Conservation (phyloP, 2,797 vertebrate species). For the Mastacembelus armatus region DNA sequence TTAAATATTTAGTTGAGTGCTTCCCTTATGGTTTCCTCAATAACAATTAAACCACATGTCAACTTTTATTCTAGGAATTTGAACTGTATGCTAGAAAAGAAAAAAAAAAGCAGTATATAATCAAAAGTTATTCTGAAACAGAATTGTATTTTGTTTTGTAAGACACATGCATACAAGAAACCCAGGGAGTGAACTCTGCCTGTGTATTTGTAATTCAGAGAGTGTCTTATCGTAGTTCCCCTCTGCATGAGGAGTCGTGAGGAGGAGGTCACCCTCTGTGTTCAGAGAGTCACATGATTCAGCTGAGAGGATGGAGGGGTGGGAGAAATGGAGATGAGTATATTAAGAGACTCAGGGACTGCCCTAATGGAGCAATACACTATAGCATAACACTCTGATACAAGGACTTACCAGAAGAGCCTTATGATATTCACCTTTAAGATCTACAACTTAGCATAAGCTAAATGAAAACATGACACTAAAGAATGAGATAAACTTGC, state of each 20-base stretch:
- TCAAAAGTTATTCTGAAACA: neutral
- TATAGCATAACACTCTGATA: conserved; percentile 8
- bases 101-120: neutral
- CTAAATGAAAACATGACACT: conserved; percentile 24
- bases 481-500: conserved; percentile 36
- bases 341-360: conserved; percentile 21
- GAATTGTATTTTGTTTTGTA: conserved; percentile 10
- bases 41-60: neutral
- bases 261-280: conserved; percentile 68
- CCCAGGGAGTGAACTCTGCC: conserved; percentile 14
- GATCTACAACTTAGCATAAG: conserved; percentile 7
- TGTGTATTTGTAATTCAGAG: conserved; percentile 64
- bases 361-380: conserved; percentile 26
- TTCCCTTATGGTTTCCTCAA: neutral
- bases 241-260: conserved; percentile 65
- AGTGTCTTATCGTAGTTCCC: conserved; percentile 51
- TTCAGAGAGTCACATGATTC: conserved; percentile 71
- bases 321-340: conserved; percentile 23
- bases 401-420: conserved; percentile 19
- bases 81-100: neutral
- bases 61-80: conserved; percentile 5
- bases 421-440: conserved; percentile 45
- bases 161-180: conserved; percentile 16
- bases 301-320: conserved; percentile 26
- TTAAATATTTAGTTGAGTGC: neutral